A percentile compares a stretch with the other conserved stretches of the same genome.
Evolutionary conservation across 2,113 vertebrate species (phyloP).

Genomic region (Hystrix brachyura): DNA sequence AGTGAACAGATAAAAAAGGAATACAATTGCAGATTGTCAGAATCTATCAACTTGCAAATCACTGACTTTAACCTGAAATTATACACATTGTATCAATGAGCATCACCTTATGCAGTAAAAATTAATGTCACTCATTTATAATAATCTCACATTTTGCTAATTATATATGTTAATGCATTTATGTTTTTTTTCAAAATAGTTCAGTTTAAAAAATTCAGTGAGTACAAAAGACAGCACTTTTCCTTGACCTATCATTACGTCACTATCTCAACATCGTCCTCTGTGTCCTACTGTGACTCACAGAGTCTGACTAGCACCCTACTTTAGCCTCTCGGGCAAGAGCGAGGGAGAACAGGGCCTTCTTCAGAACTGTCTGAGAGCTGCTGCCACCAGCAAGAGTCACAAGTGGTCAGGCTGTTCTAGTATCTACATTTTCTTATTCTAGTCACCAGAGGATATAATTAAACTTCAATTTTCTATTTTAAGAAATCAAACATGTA

Average conservation of each 20-base stretch:
- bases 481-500: constrained; percentile 52
- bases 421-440: constrained; percentile 51
- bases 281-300: neutral
- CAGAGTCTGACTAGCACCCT: neutral
- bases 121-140: constrained; percentile 22
- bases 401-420: neutral
- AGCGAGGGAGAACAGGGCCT: neutral
- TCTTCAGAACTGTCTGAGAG: constrained; percentile 50
- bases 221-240: neutral
- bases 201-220: neutral
- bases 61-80: constrained; percentile 30
- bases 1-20: constrained; percentile 18
- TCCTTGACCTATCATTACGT: neutral
- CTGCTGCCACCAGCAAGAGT: neutral
- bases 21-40: neutral
- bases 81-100: neutral
- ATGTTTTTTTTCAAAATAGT: constrained; percentile 8
- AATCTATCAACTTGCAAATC: constrained; percentile 54
- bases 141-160: constrained; percentile 34
- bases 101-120: constrained; percentile 49
- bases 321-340: neutral
- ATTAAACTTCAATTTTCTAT: constrained; percentile 25
- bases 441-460: constrained; percentile 79
- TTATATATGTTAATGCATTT: neutral
- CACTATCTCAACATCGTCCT: neutral